Base-by-base conservation (phyloP, 2,113 vertebrate genomes). In the Odocoileus virginianus region DNA sequence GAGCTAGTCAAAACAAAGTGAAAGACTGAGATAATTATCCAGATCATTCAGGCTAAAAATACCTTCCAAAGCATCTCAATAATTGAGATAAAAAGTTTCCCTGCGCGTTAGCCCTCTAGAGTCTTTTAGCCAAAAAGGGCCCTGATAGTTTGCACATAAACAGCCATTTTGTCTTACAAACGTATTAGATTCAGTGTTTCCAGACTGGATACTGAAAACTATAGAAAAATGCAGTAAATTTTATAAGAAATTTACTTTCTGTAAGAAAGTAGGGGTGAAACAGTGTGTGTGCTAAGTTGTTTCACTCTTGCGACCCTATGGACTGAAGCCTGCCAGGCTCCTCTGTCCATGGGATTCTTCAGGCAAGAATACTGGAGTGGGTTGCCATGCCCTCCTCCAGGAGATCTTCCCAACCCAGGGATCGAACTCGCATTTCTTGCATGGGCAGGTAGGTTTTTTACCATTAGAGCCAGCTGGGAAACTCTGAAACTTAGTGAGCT, bases 1-100 rank as follows among this genome's bases (percentile, higher is more conserved):
- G 87, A 89, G 67, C 82, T 45, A 52, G 95, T 89, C 91, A 91
- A 87, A 95, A 91, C 89, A 79, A 89, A 87, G n/a, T 19, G 57
- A 64, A 88, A 58, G 50, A 40, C 1, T 36, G 40, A 94, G 93
- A 30, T 40, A 83, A 91, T 81, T 25, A 61, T 28, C 79, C 50
- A 54, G 64, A 82, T 85, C 16, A 23, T 40, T 54, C 33, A 52
- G 76, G 81, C 58, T 82, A 52, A 36, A 84, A 87, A 57, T 21
- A 67, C 88, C n/a, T 64, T 7, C 55, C 58, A 57, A 23, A 84
- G 47, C 81, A 13, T 55, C 57, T 60, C 84, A 23, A 0, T 54
- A 30, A 64, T 0, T 13, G 85, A 90, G 78, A 67, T 52, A 23
- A 61, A 67, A 64, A 30, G 7, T 28, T 54, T 89, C 30, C 57